A percentile compares a stretch with the other conserved stretches of the same genome.
Evolutionary conservation across 2,888 invertebrate genomes (phyloP).

Genomic region (Caenorhabditis zanzibari): DNA sequence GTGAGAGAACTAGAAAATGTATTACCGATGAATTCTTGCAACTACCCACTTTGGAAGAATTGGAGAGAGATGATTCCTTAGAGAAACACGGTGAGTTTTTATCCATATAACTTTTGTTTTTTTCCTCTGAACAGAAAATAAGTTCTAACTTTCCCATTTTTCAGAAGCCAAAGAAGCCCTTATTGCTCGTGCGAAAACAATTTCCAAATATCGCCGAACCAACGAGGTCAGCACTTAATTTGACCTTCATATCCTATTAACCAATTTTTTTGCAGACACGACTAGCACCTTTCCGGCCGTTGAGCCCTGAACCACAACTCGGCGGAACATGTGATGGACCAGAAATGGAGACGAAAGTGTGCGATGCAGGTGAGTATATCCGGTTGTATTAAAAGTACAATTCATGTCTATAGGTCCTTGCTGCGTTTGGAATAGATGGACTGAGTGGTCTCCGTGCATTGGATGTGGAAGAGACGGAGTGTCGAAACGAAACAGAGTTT

Average conservation of each 20-base stretch:
- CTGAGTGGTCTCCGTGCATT: slow-evolving; percentile 74
- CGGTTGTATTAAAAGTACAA: neutral
- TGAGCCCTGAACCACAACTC: slow-evolving; percentile 46
- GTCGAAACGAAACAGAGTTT: slow-evolving; percentile 65
- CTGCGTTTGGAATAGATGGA: slow-evolving; percentile 72
- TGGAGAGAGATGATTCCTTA: slow-evolving; percentile 68
- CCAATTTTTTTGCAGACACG: slow-evolving; percentile 42
- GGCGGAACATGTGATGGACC: slow-evolving; percentile 75
- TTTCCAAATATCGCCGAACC: slow-evolving; percentile 58
- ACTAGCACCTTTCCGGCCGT: slow-evolving; percentile 53
- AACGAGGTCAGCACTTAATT: slow-evolving; percentile 45
- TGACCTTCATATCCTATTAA: neutral
- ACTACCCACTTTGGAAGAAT: slow-evolving; percentile 72
- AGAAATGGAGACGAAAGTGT: slow-evolving; percentile 71
- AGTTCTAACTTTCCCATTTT: neutral
- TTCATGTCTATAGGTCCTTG: slow-evolving; percentile 69
- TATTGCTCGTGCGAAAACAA: slow-evolving; percentile 66
- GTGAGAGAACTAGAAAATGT: slow-evolving; percentile 72
- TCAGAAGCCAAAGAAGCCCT: slow-evolving; percentile 67
- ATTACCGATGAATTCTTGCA: slow-evolving; percentile 75
- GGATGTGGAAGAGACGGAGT: slow-evolving; percentile 70
- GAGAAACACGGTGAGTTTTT: slow-evolving; percentile 60
- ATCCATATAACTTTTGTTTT: neutral
- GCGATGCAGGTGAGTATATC: slow-evolving; percentile 71
- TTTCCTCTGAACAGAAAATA: too few species aligned